phyloP scores from a whole-genome alignment of 92 coral and sea anemone genomes.

The Porites divaricata region DNA sequence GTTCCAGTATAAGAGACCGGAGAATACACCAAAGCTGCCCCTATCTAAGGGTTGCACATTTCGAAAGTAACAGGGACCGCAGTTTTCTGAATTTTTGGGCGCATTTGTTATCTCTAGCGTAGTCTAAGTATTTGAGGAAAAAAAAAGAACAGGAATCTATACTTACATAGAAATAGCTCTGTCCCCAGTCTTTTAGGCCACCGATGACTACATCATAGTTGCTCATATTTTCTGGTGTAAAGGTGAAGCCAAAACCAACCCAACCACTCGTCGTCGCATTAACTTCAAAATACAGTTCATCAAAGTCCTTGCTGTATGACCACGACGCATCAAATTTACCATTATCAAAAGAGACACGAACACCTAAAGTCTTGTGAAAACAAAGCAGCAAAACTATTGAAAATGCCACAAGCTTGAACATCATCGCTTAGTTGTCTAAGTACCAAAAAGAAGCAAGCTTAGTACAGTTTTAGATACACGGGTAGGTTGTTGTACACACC shows the following conservation, averaged over 20 bases:
- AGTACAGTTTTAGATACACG: neutral
- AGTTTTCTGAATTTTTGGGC: too few relatives aligned
- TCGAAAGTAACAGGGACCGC: too few relatives aligned
- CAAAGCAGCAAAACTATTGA: neutral
- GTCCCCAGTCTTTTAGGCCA: slow-evolving; percentile 9
- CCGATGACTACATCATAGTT: slow-evolving; percentile 48
- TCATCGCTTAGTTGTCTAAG: neutral
- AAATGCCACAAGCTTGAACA: slow-evolving; percentile 1
- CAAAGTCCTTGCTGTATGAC: slow-evolving; percentile 14
- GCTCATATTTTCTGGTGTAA: slow-evolving; percentile 28
- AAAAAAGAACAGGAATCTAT: neutral
- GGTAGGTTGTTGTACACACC: neutral
- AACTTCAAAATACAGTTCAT: slow-evolving; percentile 47
- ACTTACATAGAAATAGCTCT: slow-evolving; percentile 37
- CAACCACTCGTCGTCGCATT: slow-evolving; percentile 37
- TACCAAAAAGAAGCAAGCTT: neutral
- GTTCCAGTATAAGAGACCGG: too few relatives aligned
- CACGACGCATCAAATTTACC: slow-evolving; percentile 43
- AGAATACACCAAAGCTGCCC: too few relatives aligned
- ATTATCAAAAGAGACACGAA: slow-evolving; percentile 14
- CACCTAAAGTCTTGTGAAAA: neutral
- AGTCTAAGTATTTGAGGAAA: neutral
- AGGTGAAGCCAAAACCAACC: slow-evolving; percentile 50
- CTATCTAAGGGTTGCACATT: too few relatives aligned
- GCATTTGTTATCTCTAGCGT: too few relatives aligned